Conservation (phyloP, 2,797 vertebrate genomes). For the Hydrophis major region DNA sequence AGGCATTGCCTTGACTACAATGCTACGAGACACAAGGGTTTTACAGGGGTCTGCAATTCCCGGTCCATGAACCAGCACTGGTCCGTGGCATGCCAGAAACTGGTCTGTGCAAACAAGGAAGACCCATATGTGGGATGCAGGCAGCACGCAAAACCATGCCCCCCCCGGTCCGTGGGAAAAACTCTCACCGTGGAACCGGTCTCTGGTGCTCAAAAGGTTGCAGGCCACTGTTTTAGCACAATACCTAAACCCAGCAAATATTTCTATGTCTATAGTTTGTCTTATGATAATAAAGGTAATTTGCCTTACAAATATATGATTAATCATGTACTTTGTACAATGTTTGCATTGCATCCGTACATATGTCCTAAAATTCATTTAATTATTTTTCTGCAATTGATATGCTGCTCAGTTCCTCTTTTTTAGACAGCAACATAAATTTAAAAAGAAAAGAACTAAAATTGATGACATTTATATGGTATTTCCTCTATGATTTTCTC, state of each 20-base stretch:
- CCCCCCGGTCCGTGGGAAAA: too few species aligned
- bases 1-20: neutral
- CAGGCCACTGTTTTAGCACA: neutral
- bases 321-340: neutral
- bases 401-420: neutral
- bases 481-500: neutral
- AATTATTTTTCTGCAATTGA: neutral
- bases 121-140: too few species aligned
- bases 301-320: neutral
- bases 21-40: neutral
- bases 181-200: too few species aligned
- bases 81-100: too few species aligned
- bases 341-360: neutral
- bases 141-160: too few species aligned
- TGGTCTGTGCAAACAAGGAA: too few species aligned
- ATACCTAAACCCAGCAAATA: neutral
- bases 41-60: neutral
- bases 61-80: too few species aligned
- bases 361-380: neutral
- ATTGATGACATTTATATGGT: neutral
- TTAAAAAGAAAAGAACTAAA: neutral
- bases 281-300: neutral
- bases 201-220: too few species aligned
- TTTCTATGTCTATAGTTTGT: neutral
- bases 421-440: neutral